Base-by-base conservation (phyloP, 2,888 invertebrate genomes). In the Salpingus planirostris region DNA sequence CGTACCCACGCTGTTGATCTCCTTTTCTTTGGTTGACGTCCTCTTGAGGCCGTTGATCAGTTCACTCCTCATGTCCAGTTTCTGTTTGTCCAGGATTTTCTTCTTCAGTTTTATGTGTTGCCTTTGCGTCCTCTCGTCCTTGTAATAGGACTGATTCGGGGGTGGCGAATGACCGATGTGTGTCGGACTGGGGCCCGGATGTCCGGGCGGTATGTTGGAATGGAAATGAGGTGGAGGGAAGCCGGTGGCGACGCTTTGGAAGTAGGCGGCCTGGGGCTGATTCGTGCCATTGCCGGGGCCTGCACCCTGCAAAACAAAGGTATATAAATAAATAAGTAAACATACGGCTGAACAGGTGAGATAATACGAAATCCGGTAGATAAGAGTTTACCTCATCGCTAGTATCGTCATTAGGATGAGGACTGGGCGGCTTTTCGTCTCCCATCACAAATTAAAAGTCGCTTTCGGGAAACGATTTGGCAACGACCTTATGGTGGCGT, bases 101-200 rank as follows among this genome's bases (percentile, higher is more conserved):
- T 78, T 77, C 59, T 80, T 76, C 50, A 86, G 68, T 64, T 86
- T 87, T 43, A 74, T 76, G 58, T 81, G 79, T 61, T 84, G 84
- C 42, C 82, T 68, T 57, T 83, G 83, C 23, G 82, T 74, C 51
- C 87, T 70, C 62, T 87, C 87, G 61, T 86, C 84, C 60, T 85
- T 82, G 56, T 78, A 80, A 62, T 73, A 79, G 37, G 49, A 46
- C 29, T 38, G 71, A 27, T 78, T 77, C 31, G 79, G 80, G 24
- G 73, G 73, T 36, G 74, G 72, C 44, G 79, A 79, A 64, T 77
- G 80, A 49, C 79, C 79, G 65, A 77, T 72, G 56, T 78, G 79
- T 53, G 76, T 70, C 73, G 68, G 51, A 66, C 60, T 57, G 65
- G 56, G 49, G 21, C 49, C 46, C 24, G 46, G 50, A 64, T 62